phyloP scores from a whole-genome alignment of 2,888 invertebrate species.

The Amiota mariae region DNA sequence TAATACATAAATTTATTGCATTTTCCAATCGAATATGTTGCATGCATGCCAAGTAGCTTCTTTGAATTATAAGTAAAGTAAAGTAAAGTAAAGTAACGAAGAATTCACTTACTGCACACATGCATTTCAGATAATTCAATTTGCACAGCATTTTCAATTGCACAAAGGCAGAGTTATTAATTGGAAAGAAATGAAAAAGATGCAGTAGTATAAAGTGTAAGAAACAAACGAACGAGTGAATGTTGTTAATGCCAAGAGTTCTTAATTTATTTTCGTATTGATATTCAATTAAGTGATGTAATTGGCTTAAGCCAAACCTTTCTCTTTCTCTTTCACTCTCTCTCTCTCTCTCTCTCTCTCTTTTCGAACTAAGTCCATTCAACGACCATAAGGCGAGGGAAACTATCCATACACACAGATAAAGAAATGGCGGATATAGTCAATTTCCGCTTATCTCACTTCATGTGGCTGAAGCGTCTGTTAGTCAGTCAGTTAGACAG shows the following conservation, averaged over 20 bases:
- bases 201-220: neutral
- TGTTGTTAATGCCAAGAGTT: conserved; percentile 26
- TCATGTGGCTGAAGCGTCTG: too few relatives aligned
- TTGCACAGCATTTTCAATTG: neutral
- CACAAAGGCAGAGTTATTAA: neutral
- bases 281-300: conserved; percentile 61
- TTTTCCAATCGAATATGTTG: neutral
- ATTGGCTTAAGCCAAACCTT: conserved; percentile 45
- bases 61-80: conserved; percentile 4
- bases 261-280: conserved; percentile 43
- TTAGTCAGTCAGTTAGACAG: too few relatives aligned
- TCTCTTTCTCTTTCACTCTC: too few relatives aligned
- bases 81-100: too few relatives aligned
- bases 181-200: neutral
- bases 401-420: neutral
- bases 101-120: neutral
- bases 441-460: conserved; percentile 50
- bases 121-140: neutral
- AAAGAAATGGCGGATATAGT: conserved; percentile 47
- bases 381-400: too few relatives aligned
- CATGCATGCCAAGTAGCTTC: neutral
- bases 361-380: too few relatives aligned
- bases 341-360: too few relatives aligned
- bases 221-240: neutral
- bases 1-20: too few relatives aligned